A percentile compares a stretch with the other conserved stretches of the same genome.
Evolutionary conservation across 2,113 vertebrate species (phyloP).

Genomic region (Forbesichthys agassizii): DNA sequence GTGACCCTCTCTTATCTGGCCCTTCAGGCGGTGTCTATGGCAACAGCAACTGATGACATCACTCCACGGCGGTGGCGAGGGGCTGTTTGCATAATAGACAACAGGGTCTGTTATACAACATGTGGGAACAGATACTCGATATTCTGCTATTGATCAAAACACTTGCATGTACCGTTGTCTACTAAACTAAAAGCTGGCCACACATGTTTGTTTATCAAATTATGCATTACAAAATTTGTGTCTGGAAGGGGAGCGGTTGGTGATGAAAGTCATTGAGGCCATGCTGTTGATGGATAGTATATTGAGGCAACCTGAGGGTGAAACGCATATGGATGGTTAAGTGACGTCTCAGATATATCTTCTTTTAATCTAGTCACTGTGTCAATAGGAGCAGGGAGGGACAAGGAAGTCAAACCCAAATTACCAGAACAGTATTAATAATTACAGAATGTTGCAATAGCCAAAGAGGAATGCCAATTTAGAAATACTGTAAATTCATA

Average conservation of each 20-base stretch:
- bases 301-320: background rate
- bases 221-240: background rate
- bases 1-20: slow-evolving; percentile 66
- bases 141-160: background rate
- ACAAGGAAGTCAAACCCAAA: slow-evolving; percentile 48
- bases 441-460: slow-evolving; percentile 44
- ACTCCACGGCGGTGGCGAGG: slow-evolving; percentile 18
- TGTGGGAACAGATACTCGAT: background rate
- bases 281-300: no score
- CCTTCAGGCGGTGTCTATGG: slow-evolving; percentile 72
- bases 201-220: background rate
- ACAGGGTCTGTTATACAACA: background rate
- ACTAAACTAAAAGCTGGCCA: background rate
- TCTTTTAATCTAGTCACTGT: slow-evolving; percentile 4
- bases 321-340: no score
- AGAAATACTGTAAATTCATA: background rate
- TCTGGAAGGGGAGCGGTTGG: no score
- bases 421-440: slow-evolving; percentile 1
- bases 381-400: slow-evolving; percentile 12
- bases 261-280: no score
- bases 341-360: background rate
- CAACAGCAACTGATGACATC: slow-evolving; percentile 53
- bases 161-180: background rate
- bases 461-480: no score
- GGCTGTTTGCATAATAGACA: background rate